Percentiles rank a stretch among this genome's conserved stretches.
These are phyloP conservation scores for Acanthosoma haemorrhoidale DNA, from an alignment of 2,888 invertebrate species.

Conservation along the genomic window DNA sequence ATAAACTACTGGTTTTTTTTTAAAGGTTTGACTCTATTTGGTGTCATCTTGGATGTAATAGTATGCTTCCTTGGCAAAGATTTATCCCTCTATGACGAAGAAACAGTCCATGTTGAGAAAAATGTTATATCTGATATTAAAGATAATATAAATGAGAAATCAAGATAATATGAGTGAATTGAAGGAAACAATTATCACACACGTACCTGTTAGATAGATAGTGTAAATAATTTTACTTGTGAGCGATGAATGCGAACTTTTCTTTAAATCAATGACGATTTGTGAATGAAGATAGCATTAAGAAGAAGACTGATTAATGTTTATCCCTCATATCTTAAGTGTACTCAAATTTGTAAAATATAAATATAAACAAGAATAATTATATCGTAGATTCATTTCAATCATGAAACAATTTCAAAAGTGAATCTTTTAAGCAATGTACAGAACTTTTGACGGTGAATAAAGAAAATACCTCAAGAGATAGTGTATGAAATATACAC, in stretches of 20 bases:
- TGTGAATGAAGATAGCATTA: not conserved
- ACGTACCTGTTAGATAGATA: not conserved
- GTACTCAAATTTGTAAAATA: not conserved
- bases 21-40: conserved; percentile 54
- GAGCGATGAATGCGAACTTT: not conserved
- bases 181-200: not conserved
- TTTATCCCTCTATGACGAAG: conserved; percentile 55
- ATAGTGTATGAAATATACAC: too few species aligned
- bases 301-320: not conserved
- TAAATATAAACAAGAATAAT: not conserved
- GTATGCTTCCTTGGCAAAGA: conserved; percentile 57
- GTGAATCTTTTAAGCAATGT: too few species aligned
- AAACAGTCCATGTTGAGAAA: conserved; percentile 33
- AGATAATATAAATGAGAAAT: not conserved
- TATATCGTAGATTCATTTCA: too few species aligned
- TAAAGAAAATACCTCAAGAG: too few species aligned
- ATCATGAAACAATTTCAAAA: too few species aligned
- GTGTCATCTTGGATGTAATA: conserved; percentile 55
- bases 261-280: not conserved
- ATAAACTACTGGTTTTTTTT: conserved; percentile 31
- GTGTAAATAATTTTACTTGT: not conserved
- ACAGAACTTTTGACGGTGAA: too few species aligned
- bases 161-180: not conserved
- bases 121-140: not conserved
- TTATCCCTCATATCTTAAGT: not conserved